These are phyloP conservation scores for Stichopus horrens DNA, from an alignment of 53 echinoderm and acorn worm species.

Conservation along the genomic window DNA sequence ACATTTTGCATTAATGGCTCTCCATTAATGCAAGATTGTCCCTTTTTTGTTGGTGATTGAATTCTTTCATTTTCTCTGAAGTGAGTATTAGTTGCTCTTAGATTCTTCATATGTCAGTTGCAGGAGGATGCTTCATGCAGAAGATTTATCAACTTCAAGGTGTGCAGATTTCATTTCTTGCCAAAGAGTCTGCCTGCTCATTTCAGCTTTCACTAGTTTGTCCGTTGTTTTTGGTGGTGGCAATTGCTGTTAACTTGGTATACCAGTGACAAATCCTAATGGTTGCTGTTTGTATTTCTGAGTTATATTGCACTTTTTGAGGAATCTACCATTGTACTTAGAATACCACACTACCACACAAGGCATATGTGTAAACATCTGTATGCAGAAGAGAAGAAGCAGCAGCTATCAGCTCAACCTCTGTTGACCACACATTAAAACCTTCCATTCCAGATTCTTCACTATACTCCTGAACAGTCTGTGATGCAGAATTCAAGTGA, in stretches of 20 bases:
- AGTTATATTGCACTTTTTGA: constrained; percentile 17
- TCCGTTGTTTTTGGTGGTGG: constrained; percentile 3
- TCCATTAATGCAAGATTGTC: neutral
- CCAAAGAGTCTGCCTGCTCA: constrained; percentile 15
- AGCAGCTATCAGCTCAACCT: neutral
- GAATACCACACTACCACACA: constrained; percentile 16
- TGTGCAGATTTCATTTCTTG: constrained; percentile 17
- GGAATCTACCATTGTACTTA: neutral
- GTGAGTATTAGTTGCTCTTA: neutral
- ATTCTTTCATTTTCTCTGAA: neutral
- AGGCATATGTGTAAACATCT: constrained; percentile 20
- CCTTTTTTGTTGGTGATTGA: neutral
- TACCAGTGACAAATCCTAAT: neutral
- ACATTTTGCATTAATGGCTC: no score
- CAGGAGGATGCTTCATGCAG: neutral
- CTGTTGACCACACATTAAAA: constrained; percentile 1
- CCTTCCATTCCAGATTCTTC: neutral
- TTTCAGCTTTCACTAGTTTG: neutral
- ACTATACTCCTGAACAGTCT: constrained; percentile 24
- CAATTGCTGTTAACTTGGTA: neutral
- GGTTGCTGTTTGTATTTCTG: constrained; percentile 19
- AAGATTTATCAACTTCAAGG: no score
- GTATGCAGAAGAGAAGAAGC: neutral
- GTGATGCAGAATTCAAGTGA: neutral
- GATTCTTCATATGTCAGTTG: neutral